Percentiles rank a stretch among this genome's conserved stretches.
Conservation (phyloP, 2,113 vertebrate genomes). For the Gila orcuttii region DNA sequence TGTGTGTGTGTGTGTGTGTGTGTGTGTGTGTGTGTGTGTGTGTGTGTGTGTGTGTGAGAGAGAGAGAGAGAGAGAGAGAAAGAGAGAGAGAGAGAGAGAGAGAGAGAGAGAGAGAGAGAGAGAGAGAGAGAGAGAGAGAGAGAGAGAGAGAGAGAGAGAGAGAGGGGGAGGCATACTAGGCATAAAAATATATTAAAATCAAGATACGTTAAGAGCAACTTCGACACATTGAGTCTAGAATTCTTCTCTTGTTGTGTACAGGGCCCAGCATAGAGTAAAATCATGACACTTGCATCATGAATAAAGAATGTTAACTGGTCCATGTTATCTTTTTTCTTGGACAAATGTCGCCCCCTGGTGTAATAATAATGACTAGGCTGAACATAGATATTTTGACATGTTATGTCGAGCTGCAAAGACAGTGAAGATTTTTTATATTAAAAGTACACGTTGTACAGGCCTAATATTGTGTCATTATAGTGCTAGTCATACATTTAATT, state of each 20-base stretch:
- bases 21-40: no score
- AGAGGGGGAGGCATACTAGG: neutral
- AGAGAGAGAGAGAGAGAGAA: no score
- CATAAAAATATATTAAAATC: neutral
- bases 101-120: no score
- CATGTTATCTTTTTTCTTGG: constrained; percentile 3
- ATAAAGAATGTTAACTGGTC: neutral
- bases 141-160: no score
- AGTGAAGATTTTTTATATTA: neutral
- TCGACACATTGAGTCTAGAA: neutral
- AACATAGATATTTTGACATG: neutral
- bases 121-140: no score
- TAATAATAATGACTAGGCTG: neutral
- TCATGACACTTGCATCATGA: constrained; percentile 7
- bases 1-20: neutral
- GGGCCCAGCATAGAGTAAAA: neutral
- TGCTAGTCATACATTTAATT: no score
- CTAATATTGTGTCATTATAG: neutral
- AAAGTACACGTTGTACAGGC: neutral
- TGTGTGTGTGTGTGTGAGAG: no score
- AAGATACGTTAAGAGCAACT: neutral
- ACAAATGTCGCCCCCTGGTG: constrained; percentile 48
- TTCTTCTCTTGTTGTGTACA: neutral
- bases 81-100: no score
- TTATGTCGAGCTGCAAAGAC: no score